Conservation (phyloP, 2,888 invertebrate genomes). For the Acrobasis consociella region DNA sequence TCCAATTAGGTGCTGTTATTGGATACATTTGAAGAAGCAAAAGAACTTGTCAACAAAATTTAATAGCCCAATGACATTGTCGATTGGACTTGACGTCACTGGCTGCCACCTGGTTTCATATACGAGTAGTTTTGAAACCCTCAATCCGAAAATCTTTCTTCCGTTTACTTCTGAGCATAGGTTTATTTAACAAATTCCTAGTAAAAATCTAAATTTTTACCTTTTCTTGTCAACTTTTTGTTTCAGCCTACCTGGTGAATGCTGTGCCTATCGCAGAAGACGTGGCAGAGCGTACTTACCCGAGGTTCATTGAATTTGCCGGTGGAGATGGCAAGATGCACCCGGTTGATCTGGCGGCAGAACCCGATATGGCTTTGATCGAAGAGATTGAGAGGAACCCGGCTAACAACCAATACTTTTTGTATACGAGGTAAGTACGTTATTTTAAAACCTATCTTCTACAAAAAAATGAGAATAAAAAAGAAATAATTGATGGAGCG, state of each 20-base stretch:
- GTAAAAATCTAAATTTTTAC: neutral
- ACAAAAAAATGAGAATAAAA: too few species aligned
- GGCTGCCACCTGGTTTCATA: too few species aligned
- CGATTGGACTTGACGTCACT: too few species aligned
- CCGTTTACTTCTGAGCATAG: too few species aligned
- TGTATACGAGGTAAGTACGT: slow-evolving; percentile 48
- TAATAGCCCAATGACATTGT: too few species aligned
- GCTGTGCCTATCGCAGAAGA: neutral
- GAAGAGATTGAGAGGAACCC: slow-evolving; percentile 49
- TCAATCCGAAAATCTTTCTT: too few species aligned
- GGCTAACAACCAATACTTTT: slow-evolving; percentile 45
- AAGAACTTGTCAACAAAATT: too few species aligned
- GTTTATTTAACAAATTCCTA: too few species aligned
- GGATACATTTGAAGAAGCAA: too few species aligned
- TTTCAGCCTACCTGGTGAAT: neutral
- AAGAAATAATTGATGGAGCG: too few species aligned
- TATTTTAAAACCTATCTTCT: neutral
- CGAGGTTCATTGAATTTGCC: slow-evolving; percentile 49
- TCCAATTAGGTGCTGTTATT: too few species aligned
- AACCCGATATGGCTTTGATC: slow-evolving; percentile 42
- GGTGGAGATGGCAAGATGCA: slow-evolving; percentile 49
- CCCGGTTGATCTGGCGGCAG: slow-evolving; percentile 49
- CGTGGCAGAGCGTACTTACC: slow-evolving; percentile 32
- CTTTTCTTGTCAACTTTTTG: neutral
- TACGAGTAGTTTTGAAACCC: too few species aligned